Base-by-base conservation (phyloP, 2,797 vertebrate genomes). In the Pterois miles region DNA sequence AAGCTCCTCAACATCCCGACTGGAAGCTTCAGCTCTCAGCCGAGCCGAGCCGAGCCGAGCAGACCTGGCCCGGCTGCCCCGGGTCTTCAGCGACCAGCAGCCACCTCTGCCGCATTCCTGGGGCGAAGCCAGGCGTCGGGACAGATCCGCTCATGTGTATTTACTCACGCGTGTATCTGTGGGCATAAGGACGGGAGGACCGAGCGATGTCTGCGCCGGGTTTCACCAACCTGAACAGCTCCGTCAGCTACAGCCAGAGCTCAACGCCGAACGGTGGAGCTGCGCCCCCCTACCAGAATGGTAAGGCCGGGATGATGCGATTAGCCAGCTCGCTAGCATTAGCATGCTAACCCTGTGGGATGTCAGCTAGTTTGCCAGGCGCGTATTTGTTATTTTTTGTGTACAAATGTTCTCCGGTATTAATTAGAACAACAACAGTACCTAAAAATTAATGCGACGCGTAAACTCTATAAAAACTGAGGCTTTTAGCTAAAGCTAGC, bases 141-240 rank as follows among this genome's bases (percentile, higher is more conserved):
- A 90, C 78, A 5, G 43, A 2, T 46, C 50, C 38, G 43, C 81
- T 71, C 76, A 89, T 93, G 89, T 74, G 82, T 74, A 33, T 75
- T 59, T 33, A 29, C 52, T 18, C 52, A 9, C 38, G 33, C 71
- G 77, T 83, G 74, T 65, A 69, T 80, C 62, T 33, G 83, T 54
- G 78, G 91, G 56, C 60, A 13, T 86, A 73, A 84, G 74, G 76
- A 79, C 75, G 20, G 77, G 63, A 81, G 86, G 67, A 78, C 58
- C 65, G 76, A 83, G 91, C 71, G 82, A 96, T 96, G 95, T 96
- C 95, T 74, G 86, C 94, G 57, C 94, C 92, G 86, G 94, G 93
- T 6, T 93, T 78, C 74, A 83, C 88, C 0, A 94, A 94, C 86
- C 86, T 86, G 23, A 93, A 84, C 83, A 83, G 92, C 82, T 85